These are phyloP conservation scores for Ageneiosus marmoratus DNA, from an alignment of 2,113 vertebrate species.

Conservation along the genomic window DNA sequence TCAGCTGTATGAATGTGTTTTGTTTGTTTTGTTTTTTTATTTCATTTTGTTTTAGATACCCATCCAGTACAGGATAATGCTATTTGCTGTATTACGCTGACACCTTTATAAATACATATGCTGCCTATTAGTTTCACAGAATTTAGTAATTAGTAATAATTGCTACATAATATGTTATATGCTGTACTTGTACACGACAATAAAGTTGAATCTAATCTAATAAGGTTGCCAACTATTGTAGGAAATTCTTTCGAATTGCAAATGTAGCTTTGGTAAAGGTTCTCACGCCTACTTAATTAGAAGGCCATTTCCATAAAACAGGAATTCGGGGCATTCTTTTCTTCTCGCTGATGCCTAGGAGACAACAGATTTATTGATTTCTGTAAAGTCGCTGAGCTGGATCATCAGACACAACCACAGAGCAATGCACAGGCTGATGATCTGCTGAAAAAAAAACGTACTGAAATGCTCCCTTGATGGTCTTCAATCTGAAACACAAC, in stretches of 20 bases:
- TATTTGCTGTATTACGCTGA: too few relatives aligned
- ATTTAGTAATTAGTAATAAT: slow-evolving; percentile 2
- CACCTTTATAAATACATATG: not conserved
- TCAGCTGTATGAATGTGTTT: too few relatives aligned
- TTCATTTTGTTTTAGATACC: too few relatives aligned
- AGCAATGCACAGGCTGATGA: not conserved
- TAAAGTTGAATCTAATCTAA: too few relatives aligned
- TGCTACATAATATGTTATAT: not conserved
- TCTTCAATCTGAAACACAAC: not conserved
- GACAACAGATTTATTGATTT: slow-evolving; percentile 19
- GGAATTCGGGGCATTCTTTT: not conserved
- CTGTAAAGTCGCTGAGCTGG: not conserved
- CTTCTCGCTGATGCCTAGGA: not conserved
- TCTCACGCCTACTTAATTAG: not conserved
- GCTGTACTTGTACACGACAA: too few relatives aligned
- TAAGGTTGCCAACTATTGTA: not conserved
- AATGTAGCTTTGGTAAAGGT: not conserved
- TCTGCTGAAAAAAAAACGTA: not conserved
- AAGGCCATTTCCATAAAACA: not conserved
- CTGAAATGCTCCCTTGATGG: slow-evolving; percentile 1
- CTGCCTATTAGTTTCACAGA: not conserved
- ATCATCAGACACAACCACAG: not conserved
- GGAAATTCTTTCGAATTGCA: not conserved
- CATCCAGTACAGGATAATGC: too few relatives aligned
- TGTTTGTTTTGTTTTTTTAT: too few relatives aligned